Conservation (phyloP, 1,140 invertebrate species). For the Drosophila bocki region DNA sequence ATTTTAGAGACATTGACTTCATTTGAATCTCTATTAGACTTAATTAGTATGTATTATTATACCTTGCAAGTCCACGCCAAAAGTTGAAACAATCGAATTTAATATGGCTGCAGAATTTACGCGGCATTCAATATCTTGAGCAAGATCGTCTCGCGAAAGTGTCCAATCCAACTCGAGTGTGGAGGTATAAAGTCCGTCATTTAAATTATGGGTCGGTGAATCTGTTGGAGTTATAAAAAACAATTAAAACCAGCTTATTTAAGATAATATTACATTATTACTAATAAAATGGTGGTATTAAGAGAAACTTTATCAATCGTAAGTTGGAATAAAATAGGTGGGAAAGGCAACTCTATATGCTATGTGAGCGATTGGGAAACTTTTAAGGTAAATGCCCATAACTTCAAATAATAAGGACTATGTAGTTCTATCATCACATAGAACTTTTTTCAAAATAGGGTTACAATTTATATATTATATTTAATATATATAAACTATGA, state of each 20-base stretch:
- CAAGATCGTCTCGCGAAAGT: slow-evolving; percentile 91
- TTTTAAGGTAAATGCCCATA: too few species aligned
- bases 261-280: not conserved
- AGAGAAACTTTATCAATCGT: too few species aligned
- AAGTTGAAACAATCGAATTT: slow-evolving; percentile 85
- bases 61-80: slow-evolving; percentile 94
- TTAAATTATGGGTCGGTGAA: slow-evolving; percentile 82
- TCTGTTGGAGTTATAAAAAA: slow-evolving; percentile 38
- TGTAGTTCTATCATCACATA: too few species aligned
- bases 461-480: too few species aligned
- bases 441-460: too few species aligned
- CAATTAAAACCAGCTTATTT: not conserved
- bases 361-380: too few species aligned
- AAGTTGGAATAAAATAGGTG: too few species aligned
- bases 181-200: slow-evolving; percentile 88
- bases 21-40: not conserved
- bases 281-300: too few species aligned
- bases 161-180: slow-evolving; percentile 88
- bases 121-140: slow-evolving; percentile 91
- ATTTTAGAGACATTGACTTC: too few species aligned
- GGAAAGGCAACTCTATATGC: too few species aligned
- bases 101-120: slow-evolving; percentile 90
- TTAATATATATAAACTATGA: too few species aligned
- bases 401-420: too few species aligned
- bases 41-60: slow-evolving; percentile 15